Evolutionary conservation across 2,113 vertebrate genomes (phyloP), one percentile per base, ranked within the genome.

Genomic region (Columba livia): DNA sequence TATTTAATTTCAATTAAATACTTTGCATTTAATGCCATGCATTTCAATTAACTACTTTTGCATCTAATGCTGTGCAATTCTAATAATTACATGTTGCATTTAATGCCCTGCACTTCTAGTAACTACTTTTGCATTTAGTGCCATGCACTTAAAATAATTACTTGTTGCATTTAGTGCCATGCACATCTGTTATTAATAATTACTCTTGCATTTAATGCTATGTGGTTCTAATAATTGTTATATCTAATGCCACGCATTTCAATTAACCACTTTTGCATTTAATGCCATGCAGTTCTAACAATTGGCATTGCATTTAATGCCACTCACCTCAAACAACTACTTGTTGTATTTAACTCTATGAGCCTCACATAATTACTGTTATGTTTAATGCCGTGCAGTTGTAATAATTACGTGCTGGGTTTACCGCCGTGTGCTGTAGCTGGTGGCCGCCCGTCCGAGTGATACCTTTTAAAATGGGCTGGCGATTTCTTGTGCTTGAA

Each of bases 111-210:
- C 61, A 32, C 13, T 15, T 34, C 48, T 6, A 15, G 20, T 67
- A 48, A n/a, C 11, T 24, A n/a, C 65, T n/a, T 66, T n/a, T 47
- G 29, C 15, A 10, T 29, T 54, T 51, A 29, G 19, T 18, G 36
- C 31, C 6, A 1, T 42, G 44, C 50, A 26, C 3, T 10, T 40
- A 57, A 15, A 6, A 5, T 8, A 26, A 7, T 11, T 9, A 5
- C n/a, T 6, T 47, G 6, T 26, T 74, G 26, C 16, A 3, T 23
- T 32, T 75, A 38, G 15, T 9, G 3, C 32, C 0, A 3, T 12
- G 31, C 14, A 1, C 10, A 15, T 32, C 44, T 15, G 4, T 8
- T 47, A 47, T 47, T 47, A 47, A 9, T 20, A 25, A 6, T 14
- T 31, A 21, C 61, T 12, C 12, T 9, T 34, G 73, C 26, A 3